phyloP scores from a whole-genome alignment of 1,140 invertebrate species.

The Lepidurus arcticus region DNA sequence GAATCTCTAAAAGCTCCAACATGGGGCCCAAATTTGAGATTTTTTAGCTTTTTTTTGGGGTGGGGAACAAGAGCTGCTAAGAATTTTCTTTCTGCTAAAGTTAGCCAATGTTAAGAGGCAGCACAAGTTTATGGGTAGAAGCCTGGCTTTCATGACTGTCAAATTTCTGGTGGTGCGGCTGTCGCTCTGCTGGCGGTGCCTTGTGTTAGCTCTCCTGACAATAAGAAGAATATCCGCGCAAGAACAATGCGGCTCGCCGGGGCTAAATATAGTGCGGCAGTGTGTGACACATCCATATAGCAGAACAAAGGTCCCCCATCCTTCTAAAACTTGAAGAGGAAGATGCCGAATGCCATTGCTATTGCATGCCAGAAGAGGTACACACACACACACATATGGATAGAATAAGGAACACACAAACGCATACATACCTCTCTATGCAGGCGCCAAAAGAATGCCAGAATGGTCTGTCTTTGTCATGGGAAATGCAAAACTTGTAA shows the following conservation, averaged over 20 bases:
- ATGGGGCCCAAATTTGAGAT: too few species aligned
- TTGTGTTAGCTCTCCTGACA: slow-evolving; percentile 19
- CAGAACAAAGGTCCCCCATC: slow-evolving; percentile 20
- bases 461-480: not conserved
- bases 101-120: not conserved
- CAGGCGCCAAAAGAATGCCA: slow-evolving; percentile 16
- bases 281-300: slow-evolving; percentile 6
- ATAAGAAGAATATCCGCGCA: slow-evolving; percentile 21
- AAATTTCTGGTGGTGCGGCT: slow-evolving; percentile 17
- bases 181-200: slow-evolving; percentile 20
- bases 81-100: not conserved
- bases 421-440: not conserved
- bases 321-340: slow-evolving; percentile 4
- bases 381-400: slow-evolving; percentile 3
- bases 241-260: slow-evolving; percentile 2
- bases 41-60: too few species aligned
- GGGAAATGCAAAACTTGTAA: not conserved
- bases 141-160: slow-evolving; percentile 20
- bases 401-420: slow-evolving; percentile 1
- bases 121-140: slow-evolving; percentile 1
- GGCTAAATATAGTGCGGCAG: slow-evolving; percentile 11
- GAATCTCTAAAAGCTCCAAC: too few species aligned
- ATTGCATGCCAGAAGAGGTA: slow-evolving; percentile 14
- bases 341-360: slow-evolving; percentile 14
- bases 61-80: not conserved